Conservation (phyloP, 2,797 vertebrate species). For the Atherinosoma microstoma region DNA sequence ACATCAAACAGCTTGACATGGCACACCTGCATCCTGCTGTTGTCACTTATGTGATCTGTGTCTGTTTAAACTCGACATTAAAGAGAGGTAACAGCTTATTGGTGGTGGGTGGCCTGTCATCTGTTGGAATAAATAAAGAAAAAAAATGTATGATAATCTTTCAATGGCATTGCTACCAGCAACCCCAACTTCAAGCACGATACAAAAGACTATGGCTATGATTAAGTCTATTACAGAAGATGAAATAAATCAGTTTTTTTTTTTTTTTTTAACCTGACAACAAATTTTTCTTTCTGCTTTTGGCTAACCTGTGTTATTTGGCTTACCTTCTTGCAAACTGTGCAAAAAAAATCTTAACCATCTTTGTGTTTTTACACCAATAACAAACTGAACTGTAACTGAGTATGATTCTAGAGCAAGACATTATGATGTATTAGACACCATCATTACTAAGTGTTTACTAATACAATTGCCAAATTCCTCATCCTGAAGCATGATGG, state of each 20-base stretch:
- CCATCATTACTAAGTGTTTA: too few relatives aligned
- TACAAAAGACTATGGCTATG: neutral
- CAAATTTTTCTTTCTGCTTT: neutral
- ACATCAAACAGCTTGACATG: neutral
- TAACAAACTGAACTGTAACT: too few relatives aligned
- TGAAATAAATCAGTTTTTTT: neutral
- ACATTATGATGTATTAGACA: too few relatives aligned
- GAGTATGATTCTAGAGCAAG: too few relatives aligned
- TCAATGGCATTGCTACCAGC: neutral
- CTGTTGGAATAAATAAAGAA: too few relatives aligned
- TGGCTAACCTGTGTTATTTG: neutral
- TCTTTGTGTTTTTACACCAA: neutral
- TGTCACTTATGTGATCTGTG: neutral
- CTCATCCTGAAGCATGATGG: too few relatives aligned
- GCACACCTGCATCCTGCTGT: neutral
- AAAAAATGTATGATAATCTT: neutral
- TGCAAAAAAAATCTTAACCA: neutral
- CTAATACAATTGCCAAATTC: too few relatives aligned
- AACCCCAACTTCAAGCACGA: neutral
- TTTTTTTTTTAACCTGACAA: fast-evolving
- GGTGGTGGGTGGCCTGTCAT: too few relatives aligned
- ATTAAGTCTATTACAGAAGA: too few relatives aligned
- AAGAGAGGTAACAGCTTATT: too few relatives aligned
- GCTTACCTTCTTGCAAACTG: neutral
- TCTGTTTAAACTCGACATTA: too few relatives aligned